These are phyloP conservation scores for Phrynosoma platyrhinos DNA, from an alignment of 2,113 vertebrate species.

Conservation along the genomic window DNA sequence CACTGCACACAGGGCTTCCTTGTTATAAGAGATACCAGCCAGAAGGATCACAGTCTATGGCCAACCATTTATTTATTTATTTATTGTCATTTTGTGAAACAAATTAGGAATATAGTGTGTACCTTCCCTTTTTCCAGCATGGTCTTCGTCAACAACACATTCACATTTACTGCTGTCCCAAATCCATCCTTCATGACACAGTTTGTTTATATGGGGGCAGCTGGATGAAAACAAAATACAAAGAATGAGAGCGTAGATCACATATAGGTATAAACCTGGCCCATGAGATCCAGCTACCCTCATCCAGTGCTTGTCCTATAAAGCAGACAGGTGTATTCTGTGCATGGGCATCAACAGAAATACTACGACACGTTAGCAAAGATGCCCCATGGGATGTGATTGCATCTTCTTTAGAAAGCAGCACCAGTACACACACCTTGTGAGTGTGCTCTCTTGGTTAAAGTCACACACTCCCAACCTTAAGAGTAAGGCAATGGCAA, in stretches of 20 bases:
- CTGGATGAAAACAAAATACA: slow-evolving; percentile 62
- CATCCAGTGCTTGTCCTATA: neutral
- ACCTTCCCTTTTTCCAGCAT: slow-evolving; percentile 76
- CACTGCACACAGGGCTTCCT: no score
- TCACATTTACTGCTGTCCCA: slow-evolving; percentile 91
- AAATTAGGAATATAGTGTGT: slow-evolving; percentile 31
- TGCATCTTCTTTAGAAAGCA: neutral
- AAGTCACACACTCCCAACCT: neutral
- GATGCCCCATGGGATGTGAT: neutral
- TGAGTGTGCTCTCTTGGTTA: neutral
- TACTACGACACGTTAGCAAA: neutral
- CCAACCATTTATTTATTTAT: no score
- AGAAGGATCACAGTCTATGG: neutral
- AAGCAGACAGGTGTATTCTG: neutral
- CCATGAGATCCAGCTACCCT: neutral
- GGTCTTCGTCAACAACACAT: slow-evolving; percentile 82
- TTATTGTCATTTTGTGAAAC: neutral
- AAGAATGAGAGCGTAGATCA: neutral
- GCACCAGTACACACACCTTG: neutral
- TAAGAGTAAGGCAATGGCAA: no score
- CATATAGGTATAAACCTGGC: neutral
- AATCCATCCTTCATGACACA: slow-evolving; percentile 82
- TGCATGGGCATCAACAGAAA: neutral
- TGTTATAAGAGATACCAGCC: neutral
- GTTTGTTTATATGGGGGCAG: slow-evolving; percentile 77